A percentile compares a stretch with the other conserved stretches of the same genome.
Evolutionary conservation across 2,797 vertebrate genomes (phyloP).

Genomic region (Cynodonichthys magdalenae): DNA sequence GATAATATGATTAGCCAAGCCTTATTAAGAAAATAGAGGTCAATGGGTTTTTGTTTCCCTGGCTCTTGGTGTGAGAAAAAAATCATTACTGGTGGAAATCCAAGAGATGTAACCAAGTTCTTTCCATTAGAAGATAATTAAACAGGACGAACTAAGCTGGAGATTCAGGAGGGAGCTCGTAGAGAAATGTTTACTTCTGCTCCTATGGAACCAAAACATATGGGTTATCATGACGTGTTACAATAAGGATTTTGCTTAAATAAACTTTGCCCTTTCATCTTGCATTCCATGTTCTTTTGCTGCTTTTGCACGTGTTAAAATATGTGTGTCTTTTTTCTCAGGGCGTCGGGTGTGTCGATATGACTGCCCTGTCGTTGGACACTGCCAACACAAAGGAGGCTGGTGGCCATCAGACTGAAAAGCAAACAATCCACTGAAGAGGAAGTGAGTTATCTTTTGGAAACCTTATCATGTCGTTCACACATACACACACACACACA

Average conservation of each 20-base stretch:
- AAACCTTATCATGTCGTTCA: constrained; percentile 57
- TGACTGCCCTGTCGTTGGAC: constrained; percentile 35
- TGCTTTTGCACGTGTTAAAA: constrained; percentile 7
- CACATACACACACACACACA: constrained; percentile 26
- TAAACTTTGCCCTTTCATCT: constrained; percentile 7
- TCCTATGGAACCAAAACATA: neutral
- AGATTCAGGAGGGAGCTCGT: neutral
- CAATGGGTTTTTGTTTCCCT: constrained; percentile 33
- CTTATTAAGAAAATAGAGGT: constrained; percentile 64
- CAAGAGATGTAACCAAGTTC: constrained; percentile 22
- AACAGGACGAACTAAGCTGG: neutral
- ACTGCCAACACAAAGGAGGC: constrained; percentile 61
- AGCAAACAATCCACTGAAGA: constrained; percentile 71
- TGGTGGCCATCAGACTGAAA: constrained; percentile 80
- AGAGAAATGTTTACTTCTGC: neutral
- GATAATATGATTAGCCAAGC: constrained; percentile 39
- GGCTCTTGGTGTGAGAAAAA: constrained; percentile 29
- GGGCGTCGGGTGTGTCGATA: constrained; percentile 22
- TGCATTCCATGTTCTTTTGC: constrained; percentile 5
- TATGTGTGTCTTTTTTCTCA: constrained; percentile 4
- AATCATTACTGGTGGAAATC: constrained; percentile 15
- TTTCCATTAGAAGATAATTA: constrained; percentile 23
- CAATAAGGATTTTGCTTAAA: neutral
- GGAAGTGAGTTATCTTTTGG: constrained; percentile 73
- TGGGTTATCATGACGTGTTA: neutral